Evolutionary conservation across 2,888 invertebrate genomes (phyloP).

Genomic region (Chymomyza caudatula): DNA sequence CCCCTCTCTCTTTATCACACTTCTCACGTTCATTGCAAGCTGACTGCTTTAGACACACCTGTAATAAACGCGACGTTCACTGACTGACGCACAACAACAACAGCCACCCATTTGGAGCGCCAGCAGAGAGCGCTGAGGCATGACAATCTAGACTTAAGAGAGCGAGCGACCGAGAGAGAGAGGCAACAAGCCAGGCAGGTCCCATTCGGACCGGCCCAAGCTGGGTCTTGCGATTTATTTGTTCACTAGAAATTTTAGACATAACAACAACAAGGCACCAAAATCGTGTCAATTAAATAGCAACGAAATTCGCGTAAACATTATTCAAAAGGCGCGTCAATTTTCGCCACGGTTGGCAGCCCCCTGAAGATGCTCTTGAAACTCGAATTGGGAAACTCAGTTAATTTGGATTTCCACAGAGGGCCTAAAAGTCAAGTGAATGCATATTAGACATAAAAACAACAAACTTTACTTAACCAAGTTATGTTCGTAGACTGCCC

Average conservation of each 20-base stretch:
- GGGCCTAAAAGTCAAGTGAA: not conserved
- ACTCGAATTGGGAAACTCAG: not conserved
- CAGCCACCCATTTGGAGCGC: conserved; percentile 41
- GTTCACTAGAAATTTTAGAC: conserved; percentile 51
- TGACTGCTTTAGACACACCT: conserved; percentile 45
- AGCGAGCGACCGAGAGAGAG: not conserved
- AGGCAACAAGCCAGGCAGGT: not conserved
- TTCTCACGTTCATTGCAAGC: not conserved
- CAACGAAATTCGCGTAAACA: conserved; percentile 20
- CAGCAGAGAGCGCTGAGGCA: conserved; percentile 56
- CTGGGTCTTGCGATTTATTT: conserved; percentile 43
- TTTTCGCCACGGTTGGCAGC: conserved; percentile 5
- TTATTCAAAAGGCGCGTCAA: conserved; percentile 21
- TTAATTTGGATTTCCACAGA: not conserved
- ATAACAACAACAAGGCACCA: conserved; percentile 21
- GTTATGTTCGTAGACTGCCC: too few species aligned
- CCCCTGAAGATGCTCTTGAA: not conserved
- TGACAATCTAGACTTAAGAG: conserved; percentile 29
- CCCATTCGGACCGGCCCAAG: not conserved
- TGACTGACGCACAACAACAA: conserved; percentile 24
- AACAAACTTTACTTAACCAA: too few species aligned
- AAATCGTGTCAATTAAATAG: conserved; percentile 31
- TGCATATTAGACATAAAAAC: not conserved
- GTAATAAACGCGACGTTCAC: conserved; percentile 38
- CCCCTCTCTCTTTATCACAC: not conserved